A percentile compares a stretch with the other conserved stretches of the same genome.
Conservation (phyloP, 2,797 vertebrate species). For the Lagodon rhomboides region DNA sequence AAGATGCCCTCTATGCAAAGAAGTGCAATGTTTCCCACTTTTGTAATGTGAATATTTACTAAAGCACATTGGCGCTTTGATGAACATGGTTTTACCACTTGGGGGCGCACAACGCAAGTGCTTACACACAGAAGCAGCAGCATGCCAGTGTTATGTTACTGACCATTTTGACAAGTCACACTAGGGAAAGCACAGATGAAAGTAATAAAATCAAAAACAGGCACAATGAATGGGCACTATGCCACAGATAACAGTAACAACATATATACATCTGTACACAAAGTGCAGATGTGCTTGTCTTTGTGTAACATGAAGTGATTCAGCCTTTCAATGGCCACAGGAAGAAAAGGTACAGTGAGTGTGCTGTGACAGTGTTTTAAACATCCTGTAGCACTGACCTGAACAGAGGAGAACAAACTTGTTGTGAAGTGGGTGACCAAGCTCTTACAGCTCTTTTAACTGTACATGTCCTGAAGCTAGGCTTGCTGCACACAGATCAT, state of each 20-base stretch:
- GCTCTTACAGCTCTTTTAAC: background rate
- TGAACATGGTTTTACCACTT: slow-evolving; percentile 43
- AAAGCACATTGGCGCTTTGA: background rate
- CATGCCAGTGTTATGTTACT: background rate
- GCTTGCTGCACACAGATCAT: background rate
- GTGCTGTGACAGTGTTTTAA: background rate
- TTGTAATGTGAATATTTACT: background rate
- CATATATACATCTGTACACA: background rate
- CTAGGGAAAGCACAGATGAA: background rate
- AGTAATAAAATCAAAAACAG: background rate
- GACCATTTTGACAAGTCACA: background rate
- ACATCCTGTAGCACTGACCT: background rate
- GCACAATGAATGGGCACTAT: background rate
- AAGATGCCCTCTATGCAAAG: slow-evolving; percentile 65
- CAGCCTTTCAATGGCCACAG: background rate
- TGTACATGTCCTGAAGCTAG: no score
- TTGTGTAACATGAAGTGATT: background rate
- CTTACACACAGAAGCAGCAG: background rate
- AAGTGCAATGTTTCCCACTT: slow-evolving; percentile 34
- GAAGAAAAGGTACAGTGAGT: no score
- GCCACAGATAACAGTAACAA: background rate
- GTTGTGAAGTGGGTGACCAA: background rate
- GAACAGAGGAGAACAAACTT: background rate
- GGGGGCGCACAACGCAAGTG: slow-evolving; percentile 43
- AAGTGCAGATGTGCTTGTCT: background rate